These are phyloP conservation scores for Hirundo rustica DNA, from an alignment of 2,797 vertebrate species.

Conservation along the genomic window DNA sequence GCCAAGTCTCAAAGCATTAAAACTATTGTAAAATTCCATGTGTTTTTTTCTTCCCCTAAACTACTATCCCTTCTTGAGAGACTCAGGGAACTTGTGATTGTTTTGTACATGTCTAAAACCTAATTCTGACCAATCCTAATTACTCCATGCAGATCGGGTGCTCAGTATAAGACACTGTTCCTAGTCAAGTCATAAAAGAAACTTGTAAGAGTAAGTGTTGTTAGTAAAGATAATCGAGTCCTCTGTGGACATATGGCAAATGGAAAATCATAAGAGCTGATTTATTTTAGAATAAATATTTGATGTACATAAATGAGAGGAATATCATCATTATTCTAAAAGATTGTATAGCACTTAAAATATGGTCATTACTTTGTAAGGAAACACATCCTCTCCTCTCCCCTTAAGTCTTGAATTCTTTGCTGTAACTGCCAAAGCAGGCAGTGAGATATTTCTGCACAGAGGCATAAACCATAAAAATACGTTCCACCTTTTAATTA, in stretches of 20 bases:
- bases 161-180: neutral
- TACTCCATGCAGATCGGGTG: neutral
- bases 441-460: neutral
- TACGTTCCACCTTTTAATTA: neutral
- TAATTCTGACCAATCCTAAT: neutral
- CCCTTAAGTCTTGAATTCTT: neutral
- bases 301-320: neutral
- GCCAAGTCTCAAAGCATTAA: constrained; percentile 32
- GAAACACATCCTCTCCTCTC: neutral
- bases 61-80: neutral
- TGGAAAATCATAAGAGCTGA: neutral
- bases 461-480: neutral
- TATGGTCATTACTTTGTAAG: neutral
- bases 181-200: neutral
- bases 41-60: neutral
- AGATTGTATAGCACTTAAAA: neutral
- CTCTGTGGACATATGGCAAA: neutral
- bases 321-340: neutral
- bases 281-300: constrained; percentile 23
- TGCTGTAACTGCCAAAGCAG: neutral
- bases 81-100: neutral
- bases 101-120: neutral
- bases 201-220: neutral
- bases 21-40: constrained; percentile 48
- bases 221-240: neutral